Percentiles rank a stretch among this genome's conserved stretches.
Conservation (phyloP, 64 coral and sea anemone genomes). For the Anthopleura sola region DNA sequence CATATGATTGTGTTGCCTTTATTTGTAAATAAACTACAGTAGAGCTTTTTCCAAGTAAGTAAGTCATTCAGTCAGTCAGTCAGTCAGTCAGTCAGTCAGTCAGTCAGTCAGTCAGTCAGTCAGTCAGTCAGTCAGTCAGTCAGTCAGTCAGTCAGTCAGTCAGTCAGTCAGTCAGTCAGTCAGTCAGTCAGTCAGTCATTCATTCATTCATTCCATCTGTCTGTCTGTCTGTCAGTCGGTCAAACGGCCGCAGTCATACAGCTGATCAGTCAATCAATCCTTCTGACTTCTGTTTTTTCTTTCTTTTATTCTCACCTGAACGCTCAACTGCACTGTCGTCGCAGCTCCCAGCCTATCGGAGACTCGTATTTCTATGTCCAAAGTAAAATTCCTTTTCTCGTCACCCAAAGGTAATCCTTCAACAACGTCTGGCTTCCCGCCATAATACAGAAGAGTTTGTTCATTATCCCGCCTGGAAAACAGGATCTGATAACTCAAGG, state of each 20-base stretch:
- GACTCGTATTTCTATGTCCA: conserved; percentile 43
- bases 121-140: too few species aligned
- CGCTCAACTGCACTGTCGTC: conserved; percentile 14
- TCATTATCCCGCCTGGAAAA: conserved; percentile 1
- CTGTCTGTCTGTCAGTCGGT: background rate
- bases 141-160: too few species aligned
- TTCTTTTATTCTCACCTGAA: conserved; percentile 38
- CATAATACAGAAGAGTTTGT: conserved; percentile 48
- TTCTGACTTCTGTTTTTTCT: background rate
- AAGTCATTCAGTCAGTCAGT: too few species aligned
- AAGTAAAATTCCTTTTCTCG: conserved; percentile 35
- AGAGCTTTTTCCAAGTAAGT: too few species aligned
- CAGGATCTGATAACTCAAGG: conserved; percentile 46
- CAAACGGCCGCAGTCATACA: too few species aligned
- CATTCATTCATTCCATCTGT: background rate
- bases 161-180: too few species aligned
- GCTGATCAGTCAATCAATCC: background rate
- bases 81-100: too few species aligned
- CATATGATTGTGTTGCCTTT: too few species aligned
- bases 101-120: too few species aligned
- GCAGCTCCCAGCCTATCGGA: conserved; percentile 50
- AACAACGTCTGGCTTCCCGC: conserved; percentile 21
- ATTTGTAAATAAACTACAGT: too few species aligned
- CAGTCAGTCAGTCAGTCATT: too few species aligned
- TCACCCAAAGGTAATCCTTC: conserved; percentile 43